These are phyloP conservation scores for Crocallis elinguaria DNA, from an alignment of 2,888 invertebrate genomes.

Conservation along the genomic window DNA sequence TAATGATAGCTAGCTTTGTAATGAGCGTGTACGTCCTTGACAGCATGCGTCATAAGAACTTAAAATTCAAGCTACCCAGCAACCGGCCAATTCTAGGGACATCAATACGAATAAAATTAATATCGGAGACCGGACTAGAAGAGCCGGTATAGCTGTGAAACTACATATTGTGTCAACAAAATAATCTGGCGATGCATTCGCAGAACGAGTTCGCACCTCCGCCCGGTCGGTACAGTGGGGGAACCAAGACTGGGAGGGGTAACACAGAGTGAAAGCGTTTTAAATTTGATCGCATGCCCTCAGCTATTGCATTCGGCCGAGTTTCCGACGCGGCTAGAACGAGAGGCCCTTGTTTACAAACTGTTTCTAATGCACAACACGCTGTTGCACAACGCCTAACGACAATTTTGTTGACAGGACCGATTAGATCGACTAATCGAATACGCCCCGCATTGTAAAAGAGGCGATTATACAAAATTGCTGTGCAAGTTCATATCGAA, in stretches of 20 bases:
- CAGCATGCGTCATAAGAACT: slow-evolving; percentile 33
- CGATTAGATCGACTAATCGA: slow-evolving; percentile 19
- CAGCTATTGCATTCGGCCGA: slow-evolving; percentile 61
- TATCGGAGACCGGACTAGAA: slow-evolving; percentile 4
- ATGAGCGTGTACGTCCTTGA: slow-evolving; percentile 22
- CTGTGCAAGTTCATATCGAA: slow-evolving; percentile 7
- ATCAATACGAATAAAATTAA: slow-evolving; percentile 28
- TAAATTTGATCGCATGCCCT: slow-evolving; percentile 69
- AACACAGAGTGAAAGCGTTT: slow-evolving; percentile 74
- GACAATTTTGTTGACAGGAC: slow-evolving; percentile 37
- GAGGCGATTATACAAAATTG: slow-evolving; percentile 6
- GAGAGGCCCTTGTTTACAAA: slow-evolving; percentile 54
- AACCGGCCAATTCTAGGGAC: slow-evolving; percentile 21
- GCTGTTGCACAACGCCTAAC: slow-evolving; percentile 42
- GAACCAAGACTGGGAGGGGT: slow-evolving; percentile 40
- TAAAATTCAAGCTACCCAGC: slow-evolving; percentile 37
- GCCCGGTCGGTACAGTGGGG: slow-evolving; percentile 26
- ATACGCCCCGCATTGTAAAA: slow-evolving; percentile 6
- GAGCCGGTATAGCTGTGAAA: not conserved
- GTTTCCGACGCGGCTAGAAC: slow-evolving; percentile 45
- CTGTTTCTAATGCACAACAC: slow-evolving; percentile 37
- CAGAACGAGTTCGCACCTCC: slow-evolving; percentile 54
- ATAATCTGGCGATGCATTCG: slow-evolving; percentile 22
- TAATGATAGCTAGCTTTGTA: slow-evolving; percentile 1
- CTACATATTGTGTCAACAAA: slow-evolving; percentile 12